Evolutionary conservation across 2,113 vertebrate genomes (phyloP).

Genomic region (Orientallactaga bullata): DNA sequence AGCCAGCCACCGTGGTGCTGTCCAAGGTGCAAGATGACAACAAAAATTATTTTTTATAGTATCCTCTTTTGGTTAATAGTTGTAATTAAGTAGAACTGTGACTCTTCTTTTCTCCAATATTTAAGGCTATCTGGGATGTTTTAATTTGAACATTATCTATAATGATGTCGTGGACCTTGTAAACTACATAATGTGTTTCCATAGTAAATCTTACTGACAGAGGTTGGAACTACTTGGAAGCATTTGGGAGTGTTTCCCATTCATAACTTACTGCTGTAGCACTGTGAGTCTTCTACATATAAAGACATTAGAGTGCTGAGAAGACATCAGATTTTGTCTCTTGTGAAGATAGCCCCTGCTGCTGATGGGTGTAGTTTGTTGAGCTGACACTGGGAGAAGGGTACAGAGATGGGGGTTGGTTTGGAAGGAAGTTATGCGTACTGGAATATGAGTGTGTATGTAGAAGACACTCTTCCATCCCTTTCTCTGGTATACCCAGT

Average conservation of each 20-base stretch:
- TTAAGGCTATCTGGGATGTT: not conserved
- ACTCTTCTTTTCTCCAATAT: not conserved
- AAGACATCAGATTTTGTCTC: not conserved
- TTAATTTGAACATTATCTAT: not conserved
- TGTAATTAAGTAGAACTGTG: not conserved
- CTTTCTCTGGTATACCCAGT: not conserved
- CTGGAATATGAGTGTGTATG: too few species aligned
- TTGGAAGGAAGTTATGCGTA: not conserved
- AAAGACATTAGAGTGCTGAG: not conserved
- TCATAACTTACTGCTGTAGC: not conserved
- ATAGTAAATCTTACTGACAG: not conserved
- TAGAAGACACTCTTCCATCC: too few species aligned
- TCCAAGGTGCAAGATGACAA: not conserved
- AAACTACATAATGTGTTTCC: not conserved
- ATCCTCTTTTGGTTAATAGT: conserved; percentile 1
- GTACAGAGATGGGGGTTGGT: too few species aligned
- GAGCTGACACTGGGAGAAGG: not conserved
- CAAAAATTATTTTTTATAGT: not conserved
- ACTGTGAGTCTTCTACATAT: not conserved
- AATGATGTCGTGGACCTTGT: not conserved
- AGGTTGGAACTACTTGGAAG: not conserved
- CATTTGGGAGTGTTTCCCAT: not conserved
- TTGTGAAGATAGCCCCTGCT: not conserved
- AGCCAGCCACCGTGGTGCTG: not conserved
- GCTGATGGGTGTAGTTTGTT: not conserved